These are phyloP conservation scores for Ormia ochracea DNA, from an alignment of 2,888 invertebrate species.

Conservation along the genomic window DNA sequence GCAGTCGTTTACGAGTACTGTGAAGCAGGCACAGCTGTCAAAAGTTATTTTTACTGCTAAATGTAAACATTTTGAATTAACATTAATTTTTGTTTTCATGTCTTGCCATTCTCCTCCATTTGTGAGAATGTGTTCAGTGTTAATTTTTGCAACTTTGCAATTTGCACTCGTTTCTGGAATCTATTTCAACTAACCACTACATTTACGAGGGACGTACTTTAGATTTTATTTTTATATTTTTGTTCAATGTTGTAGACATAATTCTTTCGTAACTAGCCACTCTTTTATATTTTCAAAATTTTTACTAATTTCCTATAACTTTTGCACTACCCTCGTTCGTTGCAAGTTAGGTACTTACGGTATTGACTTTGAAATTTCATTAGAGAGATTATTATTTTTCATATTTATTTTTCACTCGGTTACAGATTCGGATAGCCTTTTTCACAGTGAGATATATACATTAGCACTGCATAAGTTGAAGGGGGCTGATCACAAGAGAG, in stretches of 20 bases:
- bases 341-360: no score
- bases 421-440: no score
- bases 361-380: no score
- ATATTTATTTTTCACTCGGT: no score
- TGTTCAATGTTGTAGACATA: background rate
- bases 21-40: conserved; percentile 61
- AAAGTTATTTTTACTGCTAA: conserved; percentile 61
- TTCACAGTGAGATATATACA: no score
- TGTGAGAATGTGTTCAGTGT: background rate
- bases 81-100: conserved; percentile 55
- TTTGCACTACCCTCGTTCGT: no score
- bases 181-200: background rate
- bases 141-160: conserved; percentile 36
- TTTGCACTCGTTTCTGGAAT: background rate
- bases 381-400: no score
- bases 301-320: background rate
- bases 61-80: conserved; percentile 61
- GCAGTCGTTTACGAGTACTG: background rate
- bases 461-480: no score
- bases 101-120: background rate
- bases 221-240: background rate
- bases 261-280: background rate
- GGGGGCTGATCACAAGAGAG: no score
- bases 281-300: background rate
- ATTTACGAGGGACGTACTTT: background rate